These are phyloP conservation scores for Exaiptasia diaphana DNA, from an alignment of 64 coral and sea anemone species.

Conservation along the genomic window DNA sequence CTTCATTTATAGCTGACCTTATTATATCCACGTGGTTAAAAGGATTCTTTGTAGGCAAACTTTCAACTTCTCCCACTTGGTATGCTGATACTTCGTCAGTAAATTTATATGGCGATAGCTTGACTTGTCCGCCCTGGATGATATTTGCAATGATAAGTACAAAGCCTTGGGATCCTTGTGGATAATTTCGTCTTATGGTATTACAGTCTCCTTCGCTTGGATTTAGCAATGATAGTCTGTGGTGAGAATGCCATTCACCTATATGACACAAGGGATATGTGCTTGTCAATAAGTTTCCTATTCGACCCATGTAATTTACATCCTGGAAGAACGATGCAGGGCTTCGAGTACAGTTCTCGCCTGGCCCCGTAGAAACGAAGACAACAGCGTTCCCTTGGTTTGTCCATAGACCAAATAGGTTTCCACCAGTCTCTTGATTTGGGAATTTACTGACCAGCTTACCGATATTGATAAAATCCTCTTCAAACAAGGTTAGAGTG, in stretches of 20 bases:
- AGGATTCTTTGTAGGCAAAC: not conserved
- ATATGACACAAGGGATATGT: conserved; percentile 72
- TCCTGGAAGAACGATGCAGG: conserved; percentile 65
- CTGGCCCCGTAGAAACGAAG: conserved; percentile 63
- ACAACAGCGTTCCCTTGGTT: conserved; percentile 21
- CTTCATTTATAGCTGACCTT: not conserved
- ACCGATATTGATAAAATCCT: conserved; percentile 31
- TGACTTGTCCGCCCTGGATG: not conserved
- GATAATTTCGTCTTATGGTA: conserved; percentile 63
- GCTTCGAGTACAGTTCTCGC: conserved; percentile 43
- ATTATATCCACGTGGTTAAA: conserved; percentile 1
- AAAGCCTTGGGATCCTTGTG: conserved; percentile 53
- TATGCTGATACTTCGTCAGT: not conserved
- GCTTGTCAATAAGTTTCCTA: conserved; percentile 33
- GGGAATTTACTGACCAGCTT: conserved; percentile 23
- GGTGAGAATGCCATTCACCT: conserved; percentile 87
- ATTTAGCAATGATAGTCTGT: conserved; percentile 30
- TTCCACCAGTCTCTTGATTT: conserved; percentile 66
- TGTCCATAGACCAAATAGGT: conserved; percentile 80
- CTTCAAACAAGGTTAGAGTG: conserved; percentile 26
- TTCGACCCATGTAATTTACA: conserved; percentile 55
- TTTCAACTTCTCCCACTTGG: not conserved
- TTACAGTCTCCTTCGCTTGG: conserved; percentile 66
- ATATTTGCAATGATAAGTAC: conserved; percentile 78
- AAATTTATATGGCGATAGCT: conserved; percentile 55